phyloP scores from a whole-genome alignment of 2,797 vertebrate species.

The Dipus sagitta region DNA sequence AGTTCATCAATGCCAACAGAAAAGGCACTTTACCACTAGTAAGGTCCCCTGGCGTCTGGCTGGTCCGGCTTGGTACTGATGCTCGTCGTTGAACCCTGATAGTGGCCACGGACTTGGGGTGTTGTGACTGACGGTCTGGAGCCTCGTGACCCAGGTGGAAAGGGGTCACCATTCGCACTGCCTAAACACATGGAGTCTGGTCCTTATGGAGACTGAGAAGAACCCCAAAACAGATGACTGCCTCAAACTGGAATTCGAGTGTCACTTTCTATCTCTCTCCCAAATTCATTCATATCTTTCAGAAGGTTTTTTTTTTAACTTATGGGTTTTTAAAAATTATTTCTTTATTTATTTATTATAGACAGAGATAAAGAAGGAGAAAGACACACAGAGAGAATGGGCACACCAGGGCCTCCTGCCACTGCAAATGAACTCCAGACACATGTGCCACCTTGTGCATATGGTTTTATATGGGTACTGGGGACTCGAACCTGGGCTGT shows the following conservation, averaged over 20 bases:
- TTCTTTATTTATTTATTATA: too few species aligned
- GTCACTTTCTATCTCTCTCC: not conserved
- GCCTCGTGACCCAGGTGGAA: not conserved
- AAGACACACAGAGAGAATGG: too few species aligned
- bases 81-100: not conserved
- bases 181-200: not conserved
- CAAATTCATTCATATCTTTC: not conserved
- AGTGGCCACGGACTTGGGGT: conserved; percentile 8
- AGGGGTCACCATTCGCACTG: not conserved
- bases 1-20: not conserved
- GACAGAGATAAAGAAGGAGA: too few species aligned
- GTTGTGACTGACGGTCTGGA: not conserved
- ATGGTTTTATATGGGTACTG: too few species aligned
- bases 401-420: too few species aligned
- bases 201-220: not conserved
- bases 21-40: not conserved
- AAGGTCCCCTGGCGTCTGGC: not conserved
- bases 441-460: too few species aligned
- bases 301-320: too few species aligned
- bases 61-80: not conserved
- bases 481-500: too few species aligned
- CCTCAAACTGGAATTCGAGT: not conserved
- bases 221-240: too few species aligned
- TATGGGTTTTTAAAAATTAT: too few species aligned
- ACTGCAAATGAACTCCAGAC: too few species aligned